Conservation (phyloP, 1,140 invertebrate species). For the Drosophila tristis region DNA sequence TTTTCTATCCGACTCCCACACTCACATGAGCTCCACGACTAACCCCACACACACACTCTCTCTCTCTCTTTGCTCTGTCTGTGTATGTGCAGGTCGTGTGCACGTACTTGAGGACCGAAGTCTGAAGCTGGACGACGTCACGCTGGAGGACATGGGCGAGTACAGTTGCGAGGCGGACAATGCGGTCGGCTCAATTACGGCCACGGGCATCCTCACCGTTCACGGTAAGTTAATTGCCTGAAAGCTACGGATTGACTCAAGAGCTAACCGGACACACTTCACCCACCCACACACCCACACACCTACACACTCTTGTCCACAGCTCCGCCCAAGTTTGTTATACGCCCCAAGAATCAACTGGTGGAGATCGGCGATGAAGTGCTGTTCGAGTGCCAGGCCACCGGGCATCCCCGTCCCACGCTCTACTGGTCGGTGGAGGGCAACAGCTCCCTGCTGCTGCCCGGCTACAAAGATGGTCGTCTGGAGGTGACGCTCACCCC, state of each 20-base stretch:
- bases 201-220: slow-evolving; percentile 92
- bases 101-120: slow-evolving; percentile 92
- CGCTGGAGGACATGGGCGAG: slow-evolving; percentile 92
- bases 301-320: slow-evolving; percentile 9
- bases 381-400: slow-evolving; percentile 88
- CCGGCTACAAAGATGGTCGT: slow-evolving; percentile 87
- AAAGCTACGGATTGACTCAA: slow-evolving; percentile 13
- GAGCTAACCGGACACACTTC: slow-evolving; percentile 1
- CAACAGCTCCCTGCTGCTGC: slow-evolving; percentile 89
- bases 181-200: slow-evolving; percentile 92
- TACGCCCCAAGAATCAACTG: slow-evolving; percentile 87
- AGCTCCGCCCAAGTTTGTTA: slow-evolving; percentile 88
- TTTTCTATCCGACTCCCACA: slow-evolving; percentile 40
- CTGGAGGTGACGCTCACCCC: slow-evolving; percentile 86
- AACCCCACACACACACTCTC: slow-evolving; percentile 10
- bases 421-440: slow-evolving; percentile 92
- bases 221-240: slow-evolving; percentile 87
- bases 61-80: slow-evolving; percentile 16
- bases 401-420: slow-evolving; percentile 89
- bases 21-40: background rate
- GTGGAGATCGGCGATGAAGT: slow-evolving; percentile 88
- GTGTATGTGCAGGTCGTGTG: slow-evolving; percentile 86
- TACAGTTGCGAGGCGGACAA: slow-evolving; percentile 97
- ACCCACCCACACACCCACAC: too few species aligned
- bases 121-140: slow-evolving; percentile 90